phyloP scores from a whole-genome alignment of 1,140 invertebrate genomes.

The Aleiodes sp. region DNA sequence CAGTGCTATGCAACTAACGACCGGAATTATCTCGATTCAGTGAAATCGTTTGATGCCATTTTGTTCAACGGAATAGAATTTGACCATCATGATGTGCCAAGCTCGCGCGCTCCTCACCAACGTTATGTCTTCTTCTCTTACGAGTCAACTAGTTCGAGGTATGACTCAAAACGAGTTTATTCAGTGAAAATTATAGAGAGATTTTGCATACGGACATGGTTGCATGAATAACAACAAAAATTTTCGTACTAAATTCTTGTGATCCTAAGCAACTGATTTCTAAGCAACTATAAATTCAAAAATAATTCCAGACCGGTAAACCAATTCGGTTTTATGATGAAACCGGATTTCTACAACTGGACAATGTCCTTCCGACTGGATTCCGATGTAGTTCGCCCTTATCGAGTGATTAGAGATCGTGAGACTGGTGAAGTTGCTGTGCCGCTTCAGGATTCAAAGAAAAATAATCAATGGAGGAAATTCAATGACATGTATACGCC shows the following conservation, averaged over 20 bases:
- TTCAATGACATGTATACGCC: not conserved
- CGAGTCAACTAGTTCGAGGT: conserved; percentile 19
- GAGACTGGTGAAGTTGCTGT: not conserved
- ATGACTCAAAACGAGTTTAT: no score
- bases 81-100: conserved; percentile 10
- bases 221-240: no score
- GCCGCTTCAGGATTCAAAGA: not conserved
- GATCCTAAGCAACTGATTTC: no score
- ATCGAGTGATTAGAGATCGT: conserved; percentile 10
- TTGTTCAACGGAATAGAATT: conserved; percentile 30
- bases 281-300: no score
- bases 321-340: not conserved
- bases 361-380: conserved; percentile 26
- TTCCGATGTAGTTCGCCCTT: conserved; percentile 24
- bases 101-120: not conserved
- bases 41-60: conserved; percentile 25
- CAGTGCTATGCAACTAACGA: conserved; percentile 22
- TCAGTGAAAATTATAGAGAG: no score
- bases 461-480: not conserved
- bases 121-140: conserved; percentile 24
- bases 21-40: not conserved
- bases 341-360: conserved; percentile 26
- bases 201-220: no score
- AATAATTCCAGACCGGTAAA: conserved; percentile 17
- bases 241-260: no score